Conservation (phyloP, 2,797 vertebrate species). For the Spondyliosoma cantharus region DNA sequence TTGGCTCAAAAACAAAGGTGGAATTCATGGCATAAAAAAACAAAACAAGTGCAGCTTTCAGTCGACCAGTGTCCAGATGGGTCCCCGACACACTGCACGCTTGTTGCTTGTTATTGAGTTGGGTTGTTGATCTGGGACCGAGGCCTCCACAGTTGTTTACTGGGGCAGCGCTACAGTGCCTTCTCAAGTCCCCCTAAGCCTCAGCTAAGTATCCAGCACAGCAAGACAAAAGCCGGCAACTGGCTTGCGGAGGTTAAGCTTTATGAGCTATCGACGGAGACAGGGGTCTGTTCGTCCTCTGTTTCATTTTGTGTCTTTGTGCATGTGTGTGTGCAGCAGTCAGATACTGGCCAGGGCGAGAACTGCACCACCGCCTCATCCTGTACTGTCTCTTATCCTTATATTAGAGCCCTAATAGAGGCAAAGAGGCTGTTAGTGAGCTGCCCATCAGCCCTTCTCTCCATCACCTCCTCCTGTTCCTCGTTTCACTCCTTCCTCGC, state of each 20-base stretch:
- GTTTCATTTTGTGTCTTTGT: conserved; percentile 38
- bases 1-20: conserved; percentile 80
- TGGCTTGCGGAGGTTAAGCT: conserved; percentile 59
- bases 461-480: conserved; percentile 30
- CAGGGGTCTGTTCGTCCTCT: conserved; percentile 29
- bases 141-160: conserved; percentile 66
- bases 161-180: conserved; percentile 44
- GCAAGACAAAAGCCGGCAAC: conserved; percentile 40
- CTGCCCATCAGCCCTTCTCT: conserved; percentile 65
- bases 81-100: conserved; percentile 64
- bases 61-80: conserved; percentile 76
- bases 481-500: conserved; percentile 25
- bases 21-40: conserved; percentile 67
- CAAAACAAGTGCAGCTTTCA: conserved; percentile 73
- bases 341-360: conserved; percentile 40
- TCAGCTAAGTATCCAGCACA: conserved; percentile 44
- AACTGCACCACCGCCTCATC: conserved; percentile 21
- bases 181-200: conserved; percentile 64
- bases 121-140: conserved; percentile 63
- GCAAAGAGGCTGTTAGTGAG: conserved; percentile 66
- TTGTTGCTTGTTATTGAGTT: conserved; percentile 73
- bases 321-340: background rate
- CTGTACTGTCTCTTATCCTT: conserved; percentile 56
- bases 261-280: conserved; percentile 52
- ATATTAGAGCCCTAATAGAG: conserved; percentile 67